Percentiles rank a stretch among this genome's conserved stretches.
These are phyloP conservation scores for Dolichomitus sp. DNA, from an alignment of 2,888 invertebrate species.

Conservation along the genomic window DNA sequence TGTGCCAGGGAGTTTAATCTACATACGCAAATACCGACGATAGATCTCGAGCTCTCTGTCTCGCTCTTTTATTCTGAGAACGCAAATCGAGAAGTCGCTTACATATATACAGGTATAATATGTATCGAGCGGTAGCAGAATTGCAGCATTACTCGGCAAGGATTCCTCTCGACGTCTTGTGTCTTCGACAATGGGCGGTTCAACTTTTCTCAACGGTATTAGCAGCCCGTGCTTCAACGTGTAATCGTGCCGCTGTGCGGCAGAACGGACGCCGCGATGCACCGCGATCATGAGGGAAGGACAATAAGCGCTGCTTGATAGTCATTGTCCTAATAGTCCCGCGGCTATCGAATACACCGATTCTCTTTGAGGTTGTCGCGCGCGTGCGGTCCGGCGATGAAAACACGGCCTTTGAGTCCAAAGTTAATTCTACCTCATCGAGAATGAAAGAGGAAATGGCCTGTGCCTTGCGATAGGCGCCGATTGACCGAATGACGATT, in stretches of 20 bases:
- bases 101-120: conserved; percentile 19
- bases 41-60: conserved; percentile 79
- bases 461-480: conserved; percentile 20
- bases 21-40: conserved; percentile 83
- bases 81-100: conserved; percentile 32
- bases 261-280: conserved; percentile 36
- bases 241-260: conserved; percentile 8
- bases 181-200: conserved; percentile 81
- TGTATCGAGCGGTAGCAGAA: conserved; percentile 49
- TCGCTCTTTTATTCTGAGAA: conserved; percentile 51
- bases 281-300: conserved; percentile 82
- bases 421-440: conserved; percentile 63
- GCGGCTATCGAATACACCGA: conserved; percentile 51
- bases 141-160: conserved; percentile 59
- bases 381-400: conserved; percentile 61
- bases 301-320: conserved; percentile 84
- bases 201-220: conserved; percentile 58
- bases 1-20: conserved; percentile 79
- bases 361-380: conserved; percentile 62
- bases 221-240: conserved; percentile 34
- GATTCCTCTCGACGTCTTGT: conserved; percentile 67
- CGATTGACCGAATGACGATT: conserved; percentile 39
- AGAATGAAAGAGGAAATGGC: conserved; percentile 16
- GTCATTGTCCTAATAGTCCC: conserved; percentile 80
- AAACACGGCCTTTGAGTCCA: conserved; percentile 46